Percentiles rank a stretch among this genome's conserved stretches.
These are phyloP conservation scores for Hydrotaea cyrtoneurina DNA, from an alignment of 2,888 invertebrate species.

Conservation along the genomic window DNA sequence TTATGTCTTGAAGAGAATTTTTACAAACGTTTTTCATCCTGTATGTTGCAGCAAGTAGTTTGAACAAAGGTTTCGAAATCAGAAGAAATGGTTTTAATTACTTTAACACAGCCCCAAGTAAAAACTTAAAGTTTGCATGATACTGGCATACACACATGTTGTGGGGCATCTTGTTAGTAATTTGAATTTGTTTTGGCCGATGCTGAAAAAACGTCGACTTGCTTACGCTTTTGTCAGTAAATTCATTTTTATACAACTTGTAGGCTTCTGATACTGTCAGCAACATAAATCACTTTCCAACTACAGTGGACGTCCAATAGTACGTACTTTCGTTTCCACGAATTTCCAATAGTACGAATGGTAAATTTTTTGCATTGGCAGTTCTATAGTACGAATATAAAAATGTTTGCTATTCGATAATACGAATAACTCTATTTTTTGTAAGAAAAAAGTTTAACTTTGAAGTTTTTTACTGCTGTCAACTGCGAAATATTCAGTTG, in stretches of 20 bases:
- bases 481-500: too few species aligned
- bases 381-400: too few species aligned
- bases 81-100: constrained; percentile 23
- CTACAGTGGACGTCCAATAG: too few species aligned
- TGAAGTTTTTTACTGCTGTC: too few species aligned
- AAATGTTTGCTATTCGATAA: too few species aligned
- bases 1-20: too few species aligned
- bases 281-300: not conserved
- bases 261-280: not conserved
- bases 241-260: not conserved
- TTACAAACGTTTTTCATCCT: too few species aligned
- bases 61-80: constrained; percentile 15
- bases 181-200: constrained; percentile 11
- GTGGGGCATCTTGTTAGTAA: constrained; percentile 32
- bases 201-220: constrained; percentile 2
- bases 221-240: constrained; percentile 16
- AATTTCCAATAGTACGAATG: too few species aligned
- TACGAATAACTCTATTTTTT: too few species aligned
- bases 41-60: not conserved
- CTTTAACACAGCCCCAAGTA: constrained; percentile 19
- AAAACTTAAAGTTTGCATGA: constrained; percentile 30
- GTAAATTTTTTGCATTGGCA: too few species aligned
- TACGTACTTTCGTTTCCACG: too few species aligned
- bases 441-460: too few species aligned
- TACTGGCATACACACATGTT: constrained; percentile 43